Base-by-base conservation (phyloP, 2,113 vertebrate species). In the Dasyurus viverrinus region DNA sequence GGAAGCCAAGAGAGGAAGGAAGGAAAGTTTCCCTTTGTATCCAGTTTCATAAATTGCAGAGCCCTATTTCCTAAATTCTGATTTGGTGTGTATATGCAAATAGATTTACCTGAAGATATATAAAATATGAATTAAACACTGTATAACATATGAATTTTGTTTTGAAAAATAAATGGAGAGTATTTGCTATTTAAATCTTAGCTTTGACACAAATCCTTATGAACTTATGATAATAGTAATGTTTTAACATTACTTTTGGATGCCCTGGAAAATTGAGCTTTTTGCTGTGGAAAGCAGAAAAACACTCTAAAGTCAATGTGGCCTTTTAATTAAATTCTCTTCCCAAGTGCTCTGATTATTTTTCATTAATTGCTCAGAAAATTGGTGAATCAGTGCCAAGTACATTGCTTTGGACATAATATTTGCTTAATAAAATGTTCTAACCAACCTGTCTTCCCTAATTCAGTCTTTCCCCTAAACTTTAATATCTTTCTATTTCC, bases 331-430 rank as follows among this genome's bases (percentile, higher is more conserved):
- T 91, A 50, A 89, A 42, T 57, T 91, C 14, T 89, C 6, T 53
- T 89, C 48, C 14, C 36, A 76, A 76, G 60, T 19, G 14, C 30
- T 76, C 60, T n/a, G 30, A 76, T 76, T 76, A 76, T n/a, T 76
- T 60, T 76, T 76, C 60, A 76, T 76, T n/a, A n/a, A 76, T n/a
- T 76, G 30, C 60, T 76, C 60, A 76, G 60, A 47, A 50, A 11
- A 24, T 92, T 95, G 93, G 94, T 91, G 53, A 94, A 55, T 54
- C 92, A 92, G 57, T 94, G 53, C 25, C 90, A 46, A 54, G 76
- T 23, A 54, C 53, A 27, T 97, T 76, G 14, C 30, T 95, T 16
- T n/a, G 60, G 12, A 76, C 60, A 76, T 76, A 76, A 19, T 76
- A 76, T 76, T 76, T 76, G 60, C 60, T 76, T 76, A 76, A 76